These are phyloP conservation scores for Caenorhabditis sp. DNA, from an alignment of 2,888 invertebrate genomes.

Conservation along the genomic window DNA sequence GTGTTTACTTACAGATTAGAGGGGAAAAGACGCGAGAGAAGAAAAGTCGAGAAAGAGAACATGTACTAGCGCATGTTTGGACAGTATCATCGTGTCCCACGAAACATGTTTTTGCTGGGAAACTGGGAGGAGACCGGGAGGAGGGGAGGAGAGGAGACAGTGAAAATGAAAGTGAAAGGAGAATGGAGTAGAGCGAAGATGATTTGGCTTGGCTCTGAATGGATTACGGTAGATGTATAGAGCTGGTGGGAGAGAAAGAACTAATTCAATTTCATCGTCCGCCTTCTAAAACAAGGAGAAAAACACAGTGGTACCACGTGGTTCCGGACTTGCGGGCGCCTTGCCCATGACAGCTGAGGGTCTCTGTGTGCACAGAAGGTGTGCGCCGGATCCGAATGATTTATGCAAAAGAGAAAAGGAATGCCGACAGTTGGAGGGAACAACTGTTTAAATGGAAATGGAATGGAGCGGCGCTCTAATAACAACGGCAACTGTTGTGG, in stretches of 20 bases:
- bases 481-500: no score
- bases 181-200: neutral
- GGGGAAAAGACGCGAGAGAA: neutral
- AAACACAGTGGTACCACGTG: no score
- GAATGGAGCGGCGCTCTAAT: no score
- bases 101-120: conserved; percentile 9
- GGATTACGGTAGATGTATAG: no score
- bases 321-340: no score
- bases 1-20: conserved; percentile 10
- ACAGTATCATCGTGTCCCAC: conserved; percentile 12
- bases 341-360: conserved; percentile 11
- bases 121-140: no score
- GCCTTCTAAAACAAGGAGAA: neutral
- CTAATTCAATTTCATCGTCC: neutral
- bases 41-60: neutral
- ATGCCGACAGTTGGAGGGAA: neutral
- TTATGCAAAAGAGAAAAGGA: neutral
- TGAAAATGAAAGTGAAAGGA: neutral
- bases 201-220: no score
- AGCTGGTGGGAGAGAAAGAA: no score
- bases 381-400: no score
- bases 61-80: neutral
- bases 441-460: neutral
- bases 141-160: neutral
- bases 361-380: neutral